phyloP scores from a whole-genome alignment of 2,888 invertebrate species.

The Volucella inanis region DNA sequence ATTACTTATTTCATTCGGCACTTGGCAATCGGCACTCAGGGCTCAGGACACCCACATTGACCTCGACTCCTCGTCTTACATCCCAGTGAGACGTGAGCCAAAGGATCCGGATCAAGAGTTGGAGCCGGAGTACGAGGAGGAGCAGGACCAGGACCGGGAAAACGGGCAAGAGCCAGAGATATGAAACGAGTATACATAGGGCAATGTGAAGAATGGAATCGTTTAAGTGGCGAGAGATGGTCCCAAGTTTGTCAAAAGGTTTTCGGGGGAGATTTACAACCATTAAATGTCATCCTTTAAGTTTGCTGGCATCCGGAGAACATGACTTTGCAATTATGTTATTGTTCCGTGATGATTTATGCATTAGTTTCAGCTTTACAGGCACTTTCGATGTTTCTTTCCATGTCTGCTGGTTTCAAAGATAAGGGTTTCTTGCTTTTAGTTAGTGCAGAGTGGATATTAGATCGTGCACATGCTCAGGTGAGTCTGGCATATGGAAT shows the following conservation, averaged over 20 bases:
- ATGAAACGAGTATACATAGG: background rate
- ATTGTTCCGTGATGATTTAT: conserved; percentile 73
- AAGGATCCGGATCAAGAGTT: conserved; percentile 28
- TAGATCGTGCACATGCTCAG: conserved; percentile 6
- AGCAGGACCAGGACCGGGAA: background rate
- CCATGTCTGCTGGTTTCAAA: conserved; percentile 40
- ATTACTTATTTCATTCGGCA: conserved; percentile 49
- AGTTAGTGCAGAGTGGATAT: conserved; percentile 5
- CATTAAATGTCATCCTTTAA: conserved; percentile 73
- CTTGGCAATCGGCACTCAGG: background rate
- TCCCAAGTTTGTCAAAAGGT: conserved; percentile 71
- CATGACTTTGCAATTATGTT: conserved; percentile 75
- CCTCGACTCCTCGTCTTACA: conserved; percentile 37
- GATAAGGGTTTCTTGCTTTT: conserved; percentile 49
- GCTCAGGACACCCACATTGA: conserved; percentile 1
- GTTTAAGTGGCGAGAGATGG: conserved; percentile 65
- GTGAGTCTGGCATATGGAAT: conserved; percentile 2
- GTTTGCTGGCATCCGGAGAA: conserved; percentile 68
- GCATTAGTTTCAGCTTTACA: conserved; percentile 70
- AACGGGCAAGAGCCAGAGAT: background rate
- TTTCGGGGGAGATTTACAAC: conserved; percentile 70
- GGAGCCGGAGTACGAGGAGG: background rate
- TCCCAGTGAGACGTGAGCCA: conserved; percentile 23
- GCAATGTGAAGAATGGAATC: conserved; percentile 47
- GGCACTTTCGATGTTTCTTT: conserved; percentile 51